These are phyloP conservation scores for Pilophorus perplexus DNA, from an alignment of 2,888 invertebrate genomes.

Conservation along the genomic window DNA sequence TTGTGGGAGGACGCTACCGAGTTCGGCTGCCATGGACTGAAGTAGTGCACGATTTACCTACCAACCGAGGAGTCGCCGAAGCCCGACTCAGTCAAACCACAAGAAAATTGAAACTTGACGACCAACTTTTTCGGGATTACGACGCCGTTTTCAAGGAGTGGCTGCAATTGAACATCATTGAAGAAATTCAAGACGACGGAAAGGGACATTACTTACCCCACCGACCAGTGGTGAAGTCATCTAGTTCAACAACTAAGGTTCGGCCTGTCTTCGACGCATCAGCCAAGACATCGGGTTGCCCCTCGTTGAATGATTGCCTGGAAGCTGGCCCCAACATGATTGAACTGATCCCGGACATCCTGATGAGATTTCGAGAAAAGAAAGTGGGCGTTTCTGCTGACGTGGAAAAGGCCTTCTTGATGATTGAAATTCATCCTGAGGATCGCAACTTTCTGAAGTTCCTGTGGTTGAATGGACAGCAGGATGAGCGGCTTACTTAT, in stretches of 20 bases:
- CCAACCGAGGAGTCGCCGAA: conserved; percentile 16
- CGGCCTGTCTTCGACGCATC: conserved; percentile 39
- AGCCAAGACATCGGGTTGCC: conserved; percentile 10
- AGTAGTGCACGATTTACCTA: conserved; percentile 10
- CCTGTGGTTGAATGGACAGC: too few species aligned
- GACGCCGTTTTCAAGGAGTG: conserved; percentile 6
- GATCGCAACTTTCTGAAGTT: conserved; percentile 50
- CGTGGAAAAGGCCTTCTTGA: too few species aligned
- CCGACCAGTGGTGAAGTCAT: conserved; percentile 18
- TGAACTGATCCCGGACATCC: conserved; percentile 29
- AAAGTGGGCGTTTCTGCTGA: too few species aligned
- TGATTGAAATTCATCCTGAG: conserved; percentile 42
- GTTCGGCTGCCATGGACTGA: conserved; percentile 35
- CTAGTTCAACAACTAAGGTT: conserved; percentile 18
- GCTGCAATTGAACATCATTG: not conserved
- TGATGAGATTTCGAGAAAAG: conserved; percentile 23
- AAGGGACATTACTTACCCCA: conserved; percentile 34
- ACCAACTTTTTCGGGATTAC: conserved; percentile 1
- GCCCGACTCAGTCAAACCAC: conserved; percentile 17
- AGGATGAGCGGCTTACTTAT: too few species aligned
- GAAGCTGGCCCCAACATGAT: conserved; percentile 36
- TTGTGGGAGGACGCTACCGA: conserved; percentile 31
- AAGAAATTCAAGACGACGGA: not conserved
- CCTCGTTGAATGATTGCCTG: conserved; percentile 31
- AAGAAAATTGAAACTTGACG: conserved; percentile 11